These are phyloP conservation scores for Aphelocoma coerulescens DNA, from an alignment of 2,113 vertebrate species.

Conservation along the genomic window DNA sequence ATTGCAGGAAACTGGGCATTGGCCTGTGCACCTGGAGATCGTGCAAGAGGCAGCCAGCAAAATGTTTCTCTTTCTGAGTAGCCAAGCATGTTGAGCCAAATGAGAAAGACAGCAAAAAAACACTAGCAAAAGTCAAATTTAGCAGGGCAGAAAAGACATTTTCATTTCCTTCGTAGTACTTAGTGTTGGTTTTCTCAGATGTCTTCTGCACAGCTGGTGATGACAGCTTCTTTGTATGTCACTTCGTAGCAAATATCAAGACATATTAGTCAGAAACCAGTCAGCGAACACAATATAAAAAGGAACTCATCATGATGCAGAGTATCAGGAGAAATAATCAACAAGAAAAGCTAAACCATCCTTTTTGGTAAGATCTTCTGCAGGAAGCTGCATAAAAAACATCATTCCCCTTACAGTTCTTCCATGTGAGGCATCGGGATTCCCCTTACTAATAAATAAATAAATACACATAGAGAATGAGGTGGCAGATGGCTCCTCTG, in stretches of 20 bases:
- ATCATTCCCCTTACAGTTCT: accelerated
- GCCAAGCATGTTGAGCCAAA: not conserved
- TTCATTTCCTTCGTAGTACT: not conserved
- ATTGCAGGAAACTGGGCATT: not conserved
- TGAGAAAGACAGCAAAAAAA: not conserved
- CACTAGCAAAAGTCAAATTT: not conserved
- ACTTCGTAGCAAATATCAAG: not conserved
- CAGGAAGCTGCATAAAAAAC: not conserved
- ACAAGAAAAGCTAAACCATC: not conserved
- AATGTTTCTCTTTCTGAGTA: not conserved
- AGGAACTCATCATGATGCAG: not conserved
- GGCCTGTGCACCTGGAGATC: not conserved
- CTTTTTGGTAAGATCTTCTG: not conserved
- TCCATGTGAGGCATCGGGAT: accelerated
- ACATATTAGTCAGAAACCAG: not conserved
- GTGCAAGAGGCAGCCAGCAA: not conserved
- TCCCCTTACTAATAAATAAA: not conserved
- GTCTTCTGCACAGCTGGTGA: not conserved
- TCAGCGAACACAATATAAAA: not conserved
- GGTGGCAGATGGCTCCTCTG: not conserved
- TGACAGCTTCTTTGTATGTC: not conserved
- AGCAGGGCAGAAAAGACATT: not conserved
- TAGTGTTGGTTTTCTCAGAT: not conserved
- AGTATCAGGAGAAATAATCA: not conserved
- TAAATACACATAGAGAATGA: not conserved